phyloP scores from a whole-genome alignment of 1,140 invertebrate species.

The Drosophila fuyamai region DNA sequence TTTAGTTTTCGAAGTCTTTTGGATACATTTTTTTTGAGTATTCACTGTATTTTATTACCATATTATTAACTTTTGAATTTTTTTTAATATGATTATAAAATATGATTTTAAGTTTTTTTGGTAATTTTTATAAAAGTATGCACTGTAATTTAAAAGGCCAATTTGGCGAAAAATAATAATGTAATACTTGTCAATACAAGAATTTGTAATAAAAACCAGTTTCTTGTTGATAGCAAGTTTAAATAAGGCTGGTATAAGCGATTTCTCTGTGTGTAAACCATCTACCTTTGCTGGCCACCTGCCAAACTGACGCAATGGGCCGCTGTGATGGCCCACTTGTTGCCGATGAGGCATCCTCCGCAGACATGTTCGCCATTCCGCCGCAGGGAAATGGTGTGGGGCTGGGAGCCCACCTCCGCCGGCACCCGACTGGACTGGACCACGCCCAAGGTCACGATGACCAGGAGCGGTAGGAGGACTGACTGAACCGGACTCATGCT shows the following conservation, averaged over 20 bases:
- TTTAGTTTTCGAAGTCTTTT: too few relatives aligned
- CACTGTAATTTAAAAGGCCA: too few relatives aligned
- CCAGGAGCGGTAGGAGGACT: conserved; percentile 2
- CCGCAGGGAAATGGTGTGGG: conserved; percentile 68
- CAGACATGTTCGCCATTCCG: conserved; percentile 59
- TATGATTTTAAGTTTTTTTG: too few relatives aligned
- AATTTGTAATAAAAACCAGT: too few relatives aligned
- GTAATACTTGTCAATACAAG: too few relatives aligned
- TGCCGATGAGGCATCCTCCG: conserved; percentile 48
- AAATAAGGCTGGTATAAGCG: background rate
- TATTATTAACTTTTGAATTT: too few relatives aligned
- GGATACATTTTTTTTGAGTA: too few relatives aligned
- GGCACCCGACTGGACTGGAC: conserved; percentile 8
- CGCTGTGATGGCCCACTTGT: conserved; percentile 49
- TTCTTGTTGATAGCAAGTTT: too few relatives aligned
- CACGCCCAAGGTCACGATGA: background rate
- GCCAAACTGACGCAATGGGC: conserved; percentile 68
- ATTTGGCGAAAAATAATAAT: too few relatives aligned
- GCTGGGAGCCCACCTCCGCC: conserved; percentile 59
- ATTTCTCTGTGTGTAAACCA: background rate
- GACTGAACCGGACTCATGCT: conserved; percentile 22
- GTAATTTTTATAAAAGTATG: too few relatives aligned
- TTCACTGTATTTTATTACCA: too few relatives aligned
- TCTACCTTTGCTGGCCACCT: conserved; percentile 65
- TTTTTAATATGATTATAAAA: too few relatives aligned